Evolutionary conservation across 2,888 invertebrate species (phyloP).

Genomic region (Hypena proboscidalis): DNA sequence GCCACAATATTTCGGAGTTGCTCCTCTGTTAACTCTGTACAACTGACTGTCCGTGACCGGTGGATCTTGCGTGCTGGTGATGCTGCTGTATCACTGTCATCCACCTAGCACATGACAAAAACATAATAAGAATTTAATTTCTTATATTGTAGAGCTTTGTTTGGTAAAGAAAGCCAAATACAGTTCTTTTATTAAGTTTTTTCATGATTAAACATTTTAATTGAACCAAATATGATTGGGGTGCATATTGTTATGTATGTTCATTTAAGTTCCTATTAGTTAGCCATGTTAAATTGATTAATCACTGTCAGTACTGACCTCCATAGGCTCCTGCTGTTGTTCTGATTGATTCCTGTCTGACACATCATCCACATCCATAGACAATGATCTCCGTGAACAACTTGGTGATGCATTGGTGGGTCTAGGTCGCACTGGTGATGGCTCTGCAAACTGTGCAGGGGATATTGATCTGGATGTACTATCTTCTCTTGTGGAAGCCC

Average conservation of each 20-base stretch:
- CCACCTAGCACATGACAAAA: slow-evolving; percentile 69
- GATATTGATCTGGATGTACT: slow-evolving; percentile 78
- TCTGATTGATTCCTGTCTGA: slow-evolving; percentile 78
- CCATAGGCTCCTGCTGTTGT: slow-evolving; percentile 76
- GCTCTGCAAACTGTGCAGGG: slow-evolving; percentile 79
- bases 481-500: slow-evolving; percentile 69
- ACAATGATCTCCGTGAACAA: slow-evolving; percentile 76
- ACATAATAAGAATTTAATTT: slow-evolving; percentile 1
- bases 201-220: no score
- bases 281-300: not conserved
- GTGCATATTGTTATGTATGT: no score
- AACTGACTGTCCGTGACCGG: slow-evolving; percentile 76
- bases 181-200: no score
- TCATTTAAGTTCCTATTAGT: no score
- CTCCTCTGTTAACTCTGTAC: slow-evolving; percentile 87
- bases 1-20: slow-evolving; percentile 88
- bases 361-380: slow-evolving; percentile 81
- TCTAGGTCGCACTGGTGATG: slow-evolving; percentile 71
- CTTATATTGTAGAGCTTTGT: no score
- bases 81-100: slow-evolving; percentile 74
- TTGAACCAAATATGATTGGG: no score
- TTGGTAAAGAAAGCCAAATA: no score
- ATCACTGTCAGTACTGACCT: slow-evolving; percentile 55
- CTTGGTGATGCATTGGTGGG: slow-evolving; percentile 74
- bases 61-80: slow-evolving; percentile 77